Base-by-base conservation (phyloP, 1,140 invertebrate species). In the Amphibalanus amphitrite region DNA sequence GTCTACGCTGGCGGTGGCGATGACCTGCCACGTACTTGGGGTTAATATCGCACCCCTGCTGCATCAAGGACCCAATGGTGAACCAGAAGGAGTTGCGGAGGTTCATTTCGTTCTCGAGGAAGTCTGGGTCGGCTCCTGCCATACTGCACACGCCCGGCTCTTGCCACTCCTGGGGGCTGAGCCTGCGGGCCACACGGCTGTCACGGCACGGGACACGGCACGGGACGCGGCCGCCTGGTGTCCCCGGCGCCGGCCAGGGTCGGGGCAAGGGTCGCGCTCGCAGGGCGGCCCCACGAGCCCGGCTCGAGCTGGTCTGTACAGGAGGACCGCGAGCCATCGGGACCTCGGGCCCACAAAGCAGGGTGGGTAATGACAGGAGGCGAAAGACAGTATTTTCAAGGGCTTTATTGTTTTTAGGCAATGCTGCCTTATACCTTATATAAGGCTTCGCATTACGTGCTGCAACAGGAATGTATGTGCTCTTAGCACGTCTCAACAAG, bases 41-140 rank as follows among this genome's bases (percentile, higher is more conserved):
- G 75, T 89, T 89, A 80, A 93, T 88, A 85, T 93, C 90, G 78
- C 88, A 91, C 82, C 91, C 90, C 82, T 93, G 90, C 79, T 92
- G 91, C 90, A 95, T 93, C 72, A 95, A 84, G 28, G 91, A 93
- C 74, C 93, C 93, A 77, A 95, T 91, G 70, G 92, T 91, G 83
- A 95, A 95, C 93, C 93, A 96, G 81, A 95, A 86, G 81, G 90
- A 93, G 83, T 95, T 95, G 76, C 91, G 85, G 67, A 95, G 82
- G 15, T 74, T 77, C 73, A 80, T 81, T 69, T 78, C 75, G 71
- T 93, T 95, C 80, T 92, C 89, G 80, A 87, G 83, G 75, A 86
- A 88, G 81, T 84, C 89, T 80, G 84, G 85, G 79, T 86, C 89
- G 79, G 68, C 70, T 64, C 73, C 74, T 1, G 65, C 65, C 65